These are phyloP conservation scores for Criorhina ranunculi DNA, from an alignment of 2,888 invertebrate genomes.

Conservation along the genomic window DNA sequence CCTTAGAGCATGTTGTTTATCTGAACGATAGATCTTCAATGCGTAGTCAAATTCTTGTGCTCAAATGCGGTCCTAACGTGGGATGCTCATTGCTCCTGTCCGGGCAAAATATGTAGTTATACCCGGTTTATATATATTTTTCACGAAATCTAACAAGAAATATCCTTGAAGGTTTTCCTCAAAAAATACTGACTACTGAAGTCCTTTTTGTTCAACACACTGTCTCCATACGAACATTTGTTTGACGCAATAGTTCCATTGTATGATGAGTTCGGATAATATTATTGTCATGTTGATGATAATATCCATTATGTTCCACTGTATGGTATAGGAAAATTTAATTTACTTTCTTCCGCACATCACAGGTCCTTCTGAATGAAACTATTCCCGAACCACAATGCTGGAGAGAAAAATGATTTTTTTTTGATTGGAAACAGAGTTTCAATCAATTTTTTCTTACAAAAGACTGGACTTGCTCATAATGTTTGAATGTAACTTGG, in stretches of 20 bases:
- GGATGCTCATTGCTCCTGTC: too few relatives aligned
- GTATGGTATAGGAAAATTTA: conserved; percentile 14
- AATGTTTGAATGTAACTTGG: neutral
- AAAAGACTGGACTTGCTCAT: neutral
- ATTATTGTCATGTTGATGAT: conserved; percentile 8
- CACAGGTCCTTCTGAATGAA: neutral
- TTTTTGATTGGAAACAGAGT: neutral
- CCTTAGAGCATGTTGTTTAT: too few relatives aligned
- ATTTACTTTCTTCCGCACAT: neutral
- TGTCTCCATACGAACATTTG: neutral
- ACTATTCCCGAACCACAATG: conserved; percentile 1
- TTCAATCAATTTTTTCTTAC: conserved; percentile 25
- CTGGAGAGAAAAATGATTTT: conserved; percentile 3
- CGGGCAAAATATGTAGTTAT: too few relatives aligned
- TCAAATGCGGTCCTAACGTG: too few relatives aligned
- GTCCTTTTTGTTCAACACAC: neutral
- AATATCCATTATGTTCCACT: neutral
- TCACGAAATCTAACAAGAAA: too few relatives aligned
- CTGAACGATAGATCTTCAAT: too few relatives aligned
- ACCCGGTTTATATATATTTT: too few relatives aligned
- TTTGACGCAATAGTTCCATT: neutral
- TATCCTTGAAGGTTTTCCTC: neutral
- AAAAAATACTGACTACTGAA: neutral
- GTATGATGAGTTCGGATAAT: neutral
- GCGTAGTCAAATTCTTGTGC: too few relatives aligned